Evolutionary conservation across 2,797 vertebrate species (phyloP).

Genomic region (Carcharodon carcharias): DNA sequence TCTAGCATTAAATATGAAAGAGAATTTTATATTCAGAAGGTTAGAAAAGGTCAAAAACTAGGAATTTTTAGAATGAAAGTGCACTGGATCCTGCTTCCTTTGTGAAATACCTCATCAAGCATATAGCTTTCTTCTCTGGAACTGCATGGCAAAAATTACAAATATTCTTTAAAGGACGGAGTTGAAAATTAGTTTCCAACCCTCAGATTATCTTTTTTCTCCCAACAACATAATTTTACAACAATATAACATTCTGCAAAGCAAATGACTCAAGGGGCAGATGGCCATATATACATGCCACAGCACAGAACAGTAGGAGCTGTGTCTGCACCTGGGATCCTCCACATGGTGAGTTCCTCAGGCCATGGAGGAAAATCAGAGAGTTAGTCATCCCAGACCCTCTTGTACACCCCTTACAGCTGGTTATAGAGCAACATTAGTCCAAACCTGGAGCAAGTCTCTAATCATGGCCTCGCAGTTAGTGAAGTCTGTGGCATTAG

Average conservation of each 20-base stretch:
- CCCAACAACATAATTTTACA: constrained; percentile 8
- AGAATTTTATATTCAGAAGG: constrained; percentile 42
- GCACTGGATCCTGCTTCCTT: not conserved
- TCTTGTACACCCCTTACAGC: not conserved
- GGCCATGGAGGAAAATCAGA: not conserved
- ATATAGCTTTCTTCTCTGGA: constrained; percentile 36
- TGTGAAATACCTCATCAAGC: constrained; percentile 40
- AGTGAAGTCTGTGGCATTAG: not conserved
- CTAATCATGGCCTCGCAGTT: not conserved
- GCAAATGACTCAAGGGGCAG: not conserved
- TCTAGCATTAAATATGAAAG: constrained; percentile 47
- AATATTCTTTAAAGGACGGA: not conserved
- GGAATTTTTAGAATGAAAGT: constrained; percentile 41
- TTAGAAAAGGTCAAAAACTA: constrained; percentile 40
- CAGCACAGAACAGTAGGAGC: not conserved
- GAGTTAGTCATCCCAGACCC: not conserved
- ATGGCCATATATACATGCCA: not conserved
- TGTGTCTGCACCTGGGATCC: not conserved
- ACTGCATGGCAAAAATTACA: not conserved
- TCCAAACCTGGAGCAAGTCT: not conserved
- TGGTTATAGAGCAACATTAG: not conserved
- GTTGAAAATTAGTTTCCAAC: not conserved
- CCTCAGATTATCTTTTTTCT: not conserved
- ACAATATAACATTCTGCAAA: not conserved
- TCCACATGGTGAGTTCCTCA: not conserved